Conservation (phyloP, 2,888 invertebrate genomes). For the Heterodera filipjevi region DNA sequence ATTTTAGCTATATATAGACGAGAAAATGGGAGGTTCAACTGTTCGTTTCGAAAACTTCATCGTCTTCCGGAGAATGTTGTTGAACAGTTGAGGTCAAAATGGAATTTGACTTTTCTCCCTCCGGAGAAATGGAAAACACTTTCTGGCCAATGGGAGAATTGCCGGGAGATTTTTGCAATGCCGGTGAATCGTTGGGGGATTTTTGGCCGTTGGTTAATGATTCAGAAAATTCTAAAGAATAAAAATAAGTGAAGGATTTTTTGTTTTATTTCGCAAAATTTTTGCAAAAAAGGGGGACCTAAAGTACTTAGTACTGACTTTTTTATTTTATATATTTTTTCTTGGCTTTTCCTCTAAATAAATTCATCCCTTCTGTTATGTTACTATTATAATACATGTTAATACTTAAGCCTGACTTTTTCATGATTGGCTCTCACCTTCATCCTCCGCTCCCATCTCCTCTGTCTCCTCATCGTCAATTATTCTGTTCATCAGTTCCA, state of each 20-base stretch:
- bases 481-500: conserved; percentile 22
- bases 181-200: background rate
- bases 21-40: background rate
- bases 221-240: conserved; percentile 5
- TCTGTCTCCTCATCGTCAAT: conserved; percentile 24
- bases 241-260: too few relatives aligned
- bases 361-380: too few relatives aligned
- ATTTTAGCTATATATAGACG: too few relatives aligned
- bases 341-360: too few relatives aligned
- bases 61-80: background rate
- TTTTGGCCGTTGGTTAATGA: background rate
- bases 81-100: conserved; percentile 12
- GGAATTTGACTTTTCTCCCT: background rate
- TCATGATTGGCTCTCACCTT: too few relatives aligned
- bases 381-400: too few relatives aligned
- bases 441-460: conserved; percentile 22
- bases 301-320: too few relatives aligned
- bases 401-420: too few relatives aligned
- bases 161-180: background rate
- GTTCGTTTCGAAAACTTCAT: background rate
- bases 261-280: too few relatives aligned
- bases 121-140: background rate
- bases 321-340: too few relatives aligned
- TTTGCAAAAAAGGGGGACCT: too few relatives aligned
- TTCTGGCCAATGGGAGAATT: background rate